These are phyloP conservation scores for Characodon lateralis DNA, from an alignment of 2,797 vertebrate species.

Conservation along the genomic window DNA sequence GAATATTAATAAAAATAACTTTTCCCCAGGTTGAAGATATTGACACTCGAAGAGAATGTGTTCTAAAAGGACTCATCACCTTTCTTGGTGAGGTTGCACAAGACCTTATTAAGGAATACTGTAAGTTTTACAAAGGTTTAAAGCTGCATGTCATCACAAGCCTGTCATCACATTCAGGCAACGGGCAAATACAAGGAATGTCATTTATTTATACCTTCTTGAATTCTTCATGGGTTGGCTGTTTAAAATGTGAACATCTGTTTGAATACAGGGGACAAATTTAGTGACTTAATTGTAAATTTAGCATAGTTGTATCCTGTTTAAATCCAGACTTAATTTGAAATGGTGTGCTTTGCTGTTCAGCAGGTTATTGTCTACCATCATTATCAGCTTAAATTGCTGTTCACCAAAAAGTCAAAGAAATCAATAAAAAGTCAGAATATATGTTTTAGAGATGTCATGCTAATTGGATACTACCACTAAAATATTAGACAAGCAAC, in stretches of 20 bases:
- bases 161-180: too few relatives aligned
- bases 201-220: background rate
- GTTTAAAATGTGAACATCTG: background rate
- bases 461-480: too few relatives aligned
- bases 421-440: too few relatives aligned
- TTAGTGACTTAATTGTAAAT: background rate
- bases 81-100: slow-evolving; percentile 12
- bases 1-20: slow-evolving; percentile 3
- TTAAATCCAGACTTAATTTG: background rate
- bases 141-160: background rate
- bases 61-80: slow-evolving; percentile 11
- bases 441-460: too few relatives aligned
- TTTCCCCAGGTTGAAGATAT: slow-evolving; percentile 10
- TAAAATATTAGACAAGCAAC: too few relatives aligned
- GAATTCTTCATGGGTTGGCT: background rate
- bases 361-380: too few relatives aligned
- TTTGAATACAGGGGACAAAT: background rate
- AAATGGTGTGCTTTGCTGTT: background rate
- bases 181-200: background rate
- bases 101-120: slow-evolving; percentile 7
- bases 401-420: too few relatives aligned
- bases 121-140: slow-evolving; percentile 14
- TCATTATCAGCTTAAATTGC: too few relatives aligned
- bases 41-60: background rate
- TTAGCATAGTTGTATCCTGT: background rate